Conservation (phyloP, 2,888 invertebrate genomes). For the Pristionchus arcanus region DNA sequence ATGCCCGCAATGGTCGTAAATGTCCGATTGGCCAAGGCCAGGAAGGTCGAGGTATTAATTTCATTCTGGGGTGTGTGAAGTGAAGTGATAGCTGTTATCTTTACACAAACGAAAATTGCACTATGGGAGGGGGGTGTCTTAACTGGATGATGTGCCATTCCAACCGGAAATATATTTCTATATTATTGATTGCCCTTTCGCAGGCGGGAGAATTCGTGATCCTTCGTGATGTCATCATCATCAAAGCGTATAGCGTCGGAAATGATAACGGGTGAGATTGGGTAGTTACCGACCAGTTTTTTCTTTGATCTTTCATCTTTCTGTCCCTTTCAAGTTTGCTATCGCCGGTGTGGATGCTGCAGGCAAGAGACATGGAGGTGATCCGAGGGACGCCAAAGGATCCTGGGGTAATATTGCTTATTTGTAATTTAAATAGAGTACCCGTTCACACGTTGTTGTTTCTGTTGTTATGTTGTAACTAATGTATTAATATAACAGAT, state of each 20-base stretch:
- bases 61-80: too few species aligned
- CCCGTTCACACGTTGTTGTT: too few species aligned
- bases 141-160: too few species aligned
- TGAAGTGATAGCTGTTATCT: too few species aligned
- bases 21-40: neutral
- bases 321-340: neutral
- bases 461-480: too few species aligned
- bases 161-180: too few species aligned
- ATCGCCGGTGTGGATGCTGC: slow-evolving; percentile 1
- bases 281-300: neutral
- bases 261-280: neutral
- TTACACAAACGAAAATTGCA: too few species aligned
- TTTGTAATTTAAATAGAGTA: too few species aligned
- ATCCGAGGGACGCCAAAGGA: neutral
- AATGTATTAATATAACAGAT: neutral
- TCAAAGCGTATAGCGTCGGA: neutral
- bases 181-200: neutral
- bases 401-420: neutral
- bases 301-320: neutral
- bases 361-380: slow-evolving; percentile 4
- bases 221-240: neutral
- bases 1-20: neutral
- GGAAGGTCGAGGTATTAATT: neutral
- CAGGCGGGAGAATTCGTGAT: neutral
- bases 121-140: too few species aligned